Conservation (phyloP, 2,797 vertebrate genomes). For the Myiothlypis coronata region DNA sequence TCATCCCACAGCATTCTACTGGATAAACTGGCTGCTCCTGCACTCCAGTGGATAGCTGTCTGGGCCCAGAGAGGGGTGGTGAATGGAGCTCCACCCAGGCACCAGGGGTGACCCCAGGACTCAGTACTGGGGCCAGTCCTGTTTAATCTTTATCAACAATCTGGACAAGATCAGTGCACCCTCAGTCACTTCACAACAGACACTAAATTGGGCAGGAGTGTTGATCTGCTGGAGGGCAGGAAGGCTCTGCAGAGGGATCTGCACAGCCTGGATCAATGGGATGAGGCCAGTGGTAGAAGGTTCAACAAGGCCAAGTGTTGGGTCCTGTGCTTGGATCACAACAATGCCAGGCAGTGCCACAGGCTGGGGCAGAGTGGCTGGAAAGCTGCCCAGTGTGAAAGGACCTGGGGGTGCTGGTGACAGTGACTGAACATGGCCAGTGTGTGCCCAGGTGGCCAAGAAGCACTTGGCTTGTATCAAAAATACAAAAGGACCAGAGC, state of each 20-base stretch:
- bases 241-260: not conserved
- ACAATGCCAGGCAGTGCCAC: not conserved
- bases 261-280: rapidly evolving
- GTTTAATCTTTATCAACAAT: not conserved
- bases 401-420: too few species aligned
- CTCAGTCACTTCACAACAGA: not conserved
- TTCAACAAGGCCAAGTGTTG: not conserved
- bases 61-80: not conserved
- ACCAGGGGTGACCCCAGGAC: not conserved
- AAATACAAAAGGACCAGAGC: not conserved
- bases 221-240: not conserved
- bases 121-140: not conserved
- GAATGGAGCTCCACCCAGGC: rapidly evolving
- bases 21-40: not conserved
- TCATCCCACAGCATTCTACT: not conserved
- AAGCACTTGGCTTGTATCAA: not conserved
- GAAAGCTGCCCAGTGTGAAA: not conserved
- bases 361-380: not conserved
- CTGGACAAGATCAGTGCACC: not conserved
- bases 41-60: not conserved
- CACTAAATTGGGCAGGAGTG: not conserved
- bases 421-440: not conserved
- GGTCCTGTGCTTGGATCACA: not conserved
- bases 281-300: not conserved
- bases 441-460: not conserved